phyloP scores from a whole-genome alignment of 2,797 vertebrate genomes.

The Babyrousa celebensis region DNA sequence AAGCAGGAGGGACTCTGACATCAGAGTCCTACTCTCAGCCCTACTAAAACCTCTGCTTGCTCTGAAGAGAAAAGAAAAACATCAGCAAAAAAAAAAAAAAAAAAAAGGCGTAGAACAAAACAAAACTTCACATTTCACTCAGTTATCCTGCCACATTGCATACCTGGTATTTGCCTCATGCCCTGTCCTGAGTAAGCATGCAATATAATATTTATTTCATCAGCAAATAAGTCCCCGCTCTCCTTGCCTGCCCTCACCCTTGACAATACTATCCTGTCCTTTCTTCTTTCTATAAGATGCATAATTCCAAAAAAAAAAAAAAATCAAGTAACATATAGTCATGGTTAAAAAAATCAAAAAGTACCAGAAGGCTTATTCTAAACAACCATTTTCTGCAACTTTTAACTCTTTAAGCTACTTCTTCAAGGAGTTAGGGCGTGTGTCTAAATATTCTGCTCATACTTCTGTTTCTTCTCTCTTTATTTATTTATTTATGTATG shows the following conservation, averaged over 20 bases:
- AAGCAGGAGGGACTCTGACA: slow-evolving; percentile 23
- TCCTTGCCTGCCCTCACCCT: slow-evolving; percentile 8
- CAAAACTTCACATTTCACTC: neutral
- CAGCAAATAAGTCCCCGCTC: neutral
- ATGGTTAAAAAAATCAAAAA: slow-evolving; percentile 2
- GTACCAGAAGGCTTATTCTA: slow-evolving; percentile 15
- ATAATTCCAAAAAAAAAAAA: neutral
- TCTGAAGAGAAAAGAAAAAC: slow-evolving; percentile 31
- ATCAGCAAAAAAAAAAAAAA: neutral
- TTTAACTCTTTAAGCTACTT: slow-evolving; percentile 39
- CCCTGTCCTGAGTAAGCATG: neutral
- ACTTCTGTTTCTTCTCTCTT: neutral
- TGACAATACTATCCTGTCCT: neutral
- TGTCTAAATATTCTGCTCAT: neutral
- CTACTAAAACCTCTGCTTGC: neutral
- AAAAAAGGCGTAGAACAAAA: slow-evolving; percentile 37
- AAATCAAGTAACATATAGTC: neutral
- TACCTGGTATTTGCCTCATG: neutral
- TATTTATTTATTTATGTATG: neutral
- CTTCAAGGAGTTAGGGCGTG: neutral
- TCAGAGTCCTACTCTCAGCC: neutral
- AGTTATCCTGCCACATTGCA: neutral
- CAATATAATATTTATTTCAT: neutral
- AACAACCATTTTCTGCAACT: neutral
- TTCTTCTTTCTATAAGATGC: slow-evolving; percentile 49